Base-by-base conservation (phyloP, 2,797 vertebrate species). In the Trichosurus vulpecula region DNA sequence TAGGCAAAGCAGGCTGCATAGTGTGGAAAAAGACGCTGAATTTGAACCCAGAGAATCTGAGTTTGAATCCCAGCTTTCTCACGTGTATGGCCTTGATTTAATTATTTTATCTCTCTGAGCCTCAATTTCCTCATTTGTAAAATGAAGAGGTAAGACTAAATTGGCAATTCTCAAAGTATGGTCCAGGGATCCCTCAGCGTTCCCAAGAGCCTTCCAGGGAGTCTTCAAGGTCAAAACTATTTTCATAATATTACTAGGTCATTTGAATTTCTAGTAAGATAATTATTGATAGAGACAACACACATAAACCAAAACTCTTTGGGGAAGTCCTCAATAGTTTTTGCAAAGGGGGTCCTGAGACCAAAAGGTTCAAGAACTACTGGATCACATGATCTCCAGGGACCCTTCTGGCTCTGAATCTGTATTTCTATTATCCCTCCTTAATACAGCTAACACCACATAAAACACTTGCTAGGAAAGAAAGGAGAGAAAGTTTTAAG, bases 401-500 rank as follows among this genome's bases (percentile, higher is more conserved):
- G 74, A 87, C 41, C 41, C 22, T 51, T 87, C 10, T 87, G 61
- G 6, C 2, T 41, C 61, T 74, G 9, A 74, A 74, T n/a, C 35
- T 74, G 22, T 51, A 87, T 11, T 27, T 87, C 74, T 87, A 87
- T 51, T 47, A 51, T 87, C 41, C 41, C 10, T 87, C 74, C 25
- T 27, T 51, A 87, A 47, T 31, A 58, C 25, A 94, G 55, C 95
- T 8, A 90, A 93, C 94, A 81, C 12, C 90, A 95, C 95, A 94
- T 27, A 89, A 92, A 93, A 87, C 19, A 94, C 55, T 96, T 95
- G 47, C 91, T 90, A 66, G 52, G 92, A 97, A 95, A 94, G 53
- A 96, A 95, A 94, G 74, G 41, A 19, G 53, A 66, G 90, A 55
- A 47, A 90, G 30, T 61, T 96, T 95, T 93, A 94, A 92, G 91